Evolutionary conservation across 2,797 vertebrate genomes (phyloP), one percentile per base, ranked within the genome.

Genomic region (Myotis planiceps): DNA sequence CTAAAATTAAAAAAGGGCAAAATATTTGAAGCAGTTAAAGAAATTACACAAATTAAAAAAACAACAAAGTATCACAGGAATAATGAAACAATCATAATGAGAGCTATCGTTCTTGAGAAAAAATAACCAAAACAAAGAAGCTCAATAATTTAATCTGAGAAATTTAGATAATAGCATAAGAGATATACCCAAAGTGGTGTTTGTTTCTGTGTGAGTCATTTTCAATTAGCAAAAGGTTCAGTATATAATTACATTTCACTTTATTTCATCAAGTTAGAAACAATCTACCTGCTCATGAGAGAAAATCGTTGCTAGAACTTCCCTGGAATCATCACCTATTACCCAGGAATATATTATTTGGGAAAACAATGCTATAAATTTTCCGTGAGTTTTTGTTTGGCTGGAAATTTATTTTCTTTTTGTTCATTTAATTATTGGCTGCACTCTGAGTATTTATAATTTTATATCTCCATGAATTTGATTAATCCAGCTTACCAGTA

Each of bases 191-290:
- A 79, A 92, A 63, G 29, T 92, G 16, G 21, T 86, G 37, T 92
- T 96, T 89, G 25, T 90, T 92, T 92, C 9, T 37, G 1, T 81
- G 42, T 74, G 29, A 92, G 32, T 85, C 23, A 92, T 92, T 92
- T 96, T 25, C 82, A 95, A 65, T 92, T 80, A 95, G 81, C 66
- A 39, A 82, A 90, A 88, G 58, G n/a, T 82, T 84, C 82, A 76
- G 0, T 76, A 63, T 51, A 39, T 82, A 91, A 88, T 96, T 83
- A 84, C n/a, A 74, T 78, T 86, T 89, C 19, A 90, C 6, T 92
- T 96, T 88, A 89, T 72, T 95, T 83, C n/a, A 92, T 83, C 49
- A 81, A 55, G 19, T 49, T 90, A 60, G 65, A 92, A 89, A 42
- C 4, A 60, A 9, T 79, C 18, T 95, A 45, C 21, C 42, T 95